Evolutionary conservation across 2,113 vertebrate genomes (phyloP), one percentile per base, ranked within the genome.

Genomic region (Rutilus rutilus): DNA sequence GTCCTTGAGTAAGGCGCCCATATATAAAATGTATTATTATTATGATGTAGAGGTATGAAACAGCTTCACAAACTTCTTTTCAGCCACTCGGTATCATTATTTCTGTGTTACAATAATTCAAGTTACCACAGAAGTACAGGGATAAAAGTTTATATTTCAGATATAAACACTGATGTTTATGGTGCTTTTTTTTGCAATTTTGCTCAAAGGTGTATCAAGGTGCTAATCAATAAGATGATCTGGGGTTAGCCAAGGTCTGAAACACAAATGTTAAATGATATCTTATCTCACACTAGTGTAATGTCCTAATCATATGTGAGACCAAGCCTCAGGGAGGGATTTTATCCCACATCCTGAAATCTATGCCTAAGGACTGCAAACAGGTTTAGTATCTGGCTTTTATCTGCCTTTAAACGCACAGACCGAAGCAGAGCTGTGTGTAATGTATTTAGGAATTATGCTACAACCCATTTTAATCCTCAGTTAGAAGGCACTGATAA

Each of bases 261-360:
- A 69, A 79, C 25, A 73, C 65, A 80, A 81, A 81, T 67, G 47
- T 39, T 78, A 39, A 65, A 78, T 71, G 33, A 71, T 64, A 80
- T 81, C 78, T 74, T 81, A 86, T 86, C 78, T 73, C 60, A 71
- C 33, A 73, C 27, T 59, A 33, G n/a, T 33, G 45, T 82, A 65
- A 76, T 74, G 62, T 78, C 80, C 23, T 45, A 78, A 85, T 80
- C 77, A 79, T 73, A 59, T n/a, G 39, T 65, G 30, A 78, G 45
- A 79, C 45, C 86, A 64, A 74, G 39, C 54, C 60, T 80, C 30
- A 50, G 77, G 83, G 59, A 83, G 6, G 62, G 80, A 83, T 87
- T 78, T 75, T 12, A 75, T 21, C 36, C 36, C 78, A 67, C 59
- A 67, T 78, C 30, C 50, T 59, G n/a, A 52, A 87, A 57, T 67